Evolutionary conservation across 1,140 invertebrate species (phyloP).

Genomic region (Tyrophagus putrescentiae): DNA sequence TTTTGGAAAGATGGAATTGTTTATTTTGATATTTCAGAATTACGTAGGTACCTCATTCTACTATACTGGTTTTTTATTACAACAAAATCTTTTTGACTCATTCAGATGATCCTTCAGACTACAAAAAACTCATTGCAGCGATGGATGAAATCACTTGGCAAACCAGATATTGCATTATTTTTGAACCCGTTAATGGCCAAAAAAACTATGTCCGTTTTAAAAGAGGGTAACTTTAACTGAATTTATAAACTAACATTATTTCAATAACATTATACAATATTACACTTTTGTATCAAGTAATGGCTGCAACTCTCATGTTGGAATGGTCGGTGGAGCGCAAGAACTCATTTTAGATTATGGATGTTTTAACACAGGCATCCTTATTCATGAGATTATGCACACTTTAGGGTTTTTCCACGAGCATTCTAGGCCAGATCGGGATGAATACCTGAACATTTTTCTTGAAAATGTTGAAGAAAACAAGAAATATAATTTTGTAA

Average conservation of each 20-base stretch:
- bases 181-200: neutral
- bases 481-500: neutral
- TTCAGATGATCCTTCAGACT: too few relatives aligned
- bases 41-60: too few relatives aligned
- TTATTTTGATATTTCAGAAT: too few relatives aligned
- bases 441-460: conserved; percentile 29
- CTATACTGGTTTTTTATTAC: too few relatives aligned
- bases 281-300: neutral
- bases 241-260: neutral
- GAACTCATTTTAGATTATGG: conserved; percentile 15
- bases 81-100: too few relatives aligned
- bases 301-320: conserved; percentile 23
- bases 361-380: conserved; percentile 23
- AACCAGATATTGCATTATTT: neutral
- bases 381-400: conserved; percentile 36
- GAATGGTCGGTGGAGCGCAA: conserved; percentile 22
- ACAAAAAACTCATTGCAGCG: neutral
- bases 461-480: conserved; percentile 21
- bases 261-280: neutral
- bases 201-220: neutral
- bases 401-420: conserved; percentile 35
- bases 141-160: neutral
- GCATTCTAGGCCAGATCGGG: conserved; percentile 33
- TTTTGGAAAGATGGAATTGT: too few relatives aligned
- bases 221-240: neutral